Percentiles rank a stretch among this genome's conserved stretches.
phyloP scores from a whole-genome alignment of 2,797 vertebrate genomes.

The Scleropages formosus region DNA sequence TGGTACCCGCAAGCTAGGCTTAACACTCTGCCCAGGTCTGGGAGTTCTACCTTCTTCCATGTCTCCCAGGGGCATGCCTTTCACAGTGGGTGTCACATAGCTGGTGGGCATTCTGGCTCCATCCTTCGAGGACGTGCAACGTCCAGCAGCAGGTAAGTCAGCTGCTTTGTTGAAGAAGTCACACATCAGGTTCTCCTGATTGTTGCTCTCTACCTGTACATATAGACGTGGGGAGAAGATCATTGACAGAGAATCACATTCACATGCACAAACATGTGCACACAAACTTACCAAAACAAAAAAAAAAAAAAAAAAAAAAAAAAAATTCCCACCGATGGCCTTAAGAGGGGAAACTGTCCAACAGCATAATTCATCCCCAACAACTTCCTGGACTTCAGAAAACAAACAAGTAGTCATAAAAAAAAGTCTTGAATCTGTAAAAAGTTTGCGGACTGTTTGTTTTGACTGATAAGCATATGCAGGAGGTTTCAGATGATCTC shows the following conservation, averaged over 20 bases:
- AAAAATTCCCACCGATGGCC: background rate
- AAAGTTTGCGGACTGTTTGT: background rate
- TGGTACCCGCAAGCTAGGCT: constrained; percentile 73
- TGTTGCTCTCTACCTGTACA: constrained; percentile 68
- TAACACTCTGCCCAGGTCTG: constrained; percentile 81
- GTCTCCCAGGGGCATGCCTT: constrained; percentile 48
- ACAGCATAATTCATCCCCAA: background rate
- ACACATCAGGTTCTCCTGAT: constrained; percentile 77
- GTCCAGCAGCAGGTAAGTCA: constrained; percentile 47
- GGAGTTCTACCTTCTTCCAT: constrained; percentile 32
- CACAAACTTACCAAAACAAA: background rate
- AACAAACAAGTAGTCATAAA: background rate
- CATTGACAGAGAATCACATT: constrained; percentile 17
- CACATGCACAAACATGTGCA: background rate
- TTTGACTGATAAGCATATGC: background rate
- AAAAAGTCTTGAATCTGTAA: background rate
- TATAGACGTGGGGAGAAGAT: background rate
- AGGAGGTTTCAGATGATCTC: background rate
- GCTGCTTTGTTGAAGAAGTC: constrained; percentile 79
- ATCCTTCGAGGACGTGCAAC: constrained; percentile 51
- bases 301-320: background rate
- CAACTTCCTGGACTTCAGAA: constrained; percentile 12
- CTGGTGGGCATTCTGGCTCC: constrained; percentile 70
- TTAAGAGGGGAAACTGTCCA: background rate
- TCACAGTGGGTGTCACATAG: constrained; percentile 76